These are phyloP conservation scores for Stenchaetothrips biformis DNA, from an alignment of 2,888 invertebrate genomes.

Conservation along the genomic window DNA sequence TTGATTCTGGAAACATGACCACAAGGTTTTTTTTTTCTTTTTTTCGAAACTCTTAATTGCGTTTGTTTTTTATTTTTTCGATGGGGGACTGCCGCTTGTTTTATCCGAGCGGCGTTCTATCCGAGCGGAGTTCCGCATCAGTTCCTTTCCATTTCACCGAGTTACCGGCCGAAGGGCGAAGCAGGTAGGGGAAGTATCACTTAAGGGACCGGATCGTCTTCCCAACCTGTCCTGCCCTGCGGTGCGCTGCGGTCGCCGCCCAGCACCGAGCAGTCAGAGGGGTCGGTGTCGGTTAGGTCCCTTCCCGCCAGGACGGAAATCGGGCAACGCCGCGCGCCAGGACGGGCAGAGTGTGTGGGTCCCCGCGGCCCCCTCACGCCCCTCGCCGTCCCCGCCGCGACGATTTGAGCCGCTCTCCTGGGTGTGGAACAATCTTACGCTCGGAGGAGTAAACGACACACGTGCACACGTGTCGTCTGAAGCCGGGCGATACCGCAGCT, in stretches of 20 bases:
- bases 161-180: not conserved
- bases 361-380: not conserved
- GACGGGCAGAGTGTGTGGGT: not conserved
- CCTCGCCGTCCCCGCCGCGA: not conserved
- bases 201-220: not conserved
- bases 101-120: no score
- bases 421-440: not conserved
- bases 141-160: no score
- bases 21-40: no score
- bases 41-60: no score
- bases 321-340: not conserved
- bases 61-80: no score
- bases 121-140: no score
- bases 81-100: no score
- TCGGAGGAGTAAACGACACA: not conserved
- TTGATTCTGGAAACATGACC: no score
- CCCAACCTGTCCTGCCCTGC: not conserved
- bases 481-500: not conserved
- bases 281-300: not conserved
- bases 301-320: not conserved
- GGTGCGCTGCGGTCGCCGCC: not conserved
- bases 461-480: not conserved
- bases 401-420: not conserved
- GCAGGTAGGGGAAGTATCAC: not conserved
- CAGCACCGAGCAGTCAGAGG: not conserved